A percentile compares a stretch with the other conserved stretches of the same genome.
Conservation (phyloP, 2,888 invertebrate species). For the Drosophila koepferae region DNA sequence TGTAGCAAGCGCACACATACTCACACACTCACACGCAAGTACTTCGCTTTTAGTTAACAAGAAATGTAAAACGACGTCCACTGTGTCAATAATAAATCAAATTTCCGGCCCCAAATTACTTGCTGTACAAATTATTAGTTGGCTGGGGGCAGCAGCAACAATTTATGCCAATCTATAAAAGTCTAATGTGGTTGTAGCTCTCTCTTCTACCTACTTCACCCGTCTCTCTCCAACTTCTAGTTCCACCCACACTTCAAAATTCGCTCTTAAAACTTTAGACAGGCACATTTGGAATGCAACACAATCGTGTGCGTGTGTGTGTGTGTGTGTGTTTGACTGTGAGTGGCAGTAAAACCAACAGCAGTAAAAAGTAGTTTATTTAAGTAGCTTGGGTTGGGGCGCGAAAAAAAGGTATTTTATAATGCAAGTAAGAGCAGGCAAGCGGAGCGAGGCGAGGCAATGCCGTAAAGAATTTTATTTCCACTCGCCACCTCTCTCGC, state of each 20-base stretch:
- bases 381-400: slow-evolving; percentile 57
- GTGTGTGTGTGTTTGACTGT: slow-evolving; percentile 17
- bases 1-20: background rate
- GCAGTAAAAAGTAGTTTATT: slow-evolving; percentile 73
- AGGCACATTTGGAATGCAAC: slow-evolving; percentile 33
- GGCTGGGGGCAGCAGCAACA: slow-evolving; percentile 30
- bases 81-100: slow-evolving; percentile 38
- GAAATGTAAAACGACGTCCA: background rate
- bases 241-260: slow-evolving; percentile 2
- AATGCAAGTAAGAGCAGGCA: slow-evolving; percentile 27
- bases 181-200: slow-evolving; percentile 13
- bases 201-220: no score
- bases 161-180: slow-evolving; percentile 65
- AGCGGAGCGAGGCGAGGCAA: background rate
- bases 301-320: slow-evolving; percentile 6
- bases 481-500: background rate
- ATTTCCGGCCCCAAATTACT: slow-evolving; percentile 52
- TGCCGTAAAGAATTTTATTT: slow-evolving; percentile 47
- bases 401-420: slow-evolving; percentile 59
- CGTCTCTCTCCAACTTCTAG: no score
- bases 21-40: background rate
- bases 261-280: slow-evolving; percentile 53
- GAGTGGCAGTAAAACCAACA: slow-evolving; percentile 45
- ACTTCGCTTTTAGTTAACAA: slow-evolving; percentile 1
- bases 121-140: slow-evolving; percentile 41